Percentiles rank a stretch among this genome's conserved stretches.
Conservation (phyloP, 2,888 invertebrate genomes). For the Ecdyonurus torrentis region DNA sequence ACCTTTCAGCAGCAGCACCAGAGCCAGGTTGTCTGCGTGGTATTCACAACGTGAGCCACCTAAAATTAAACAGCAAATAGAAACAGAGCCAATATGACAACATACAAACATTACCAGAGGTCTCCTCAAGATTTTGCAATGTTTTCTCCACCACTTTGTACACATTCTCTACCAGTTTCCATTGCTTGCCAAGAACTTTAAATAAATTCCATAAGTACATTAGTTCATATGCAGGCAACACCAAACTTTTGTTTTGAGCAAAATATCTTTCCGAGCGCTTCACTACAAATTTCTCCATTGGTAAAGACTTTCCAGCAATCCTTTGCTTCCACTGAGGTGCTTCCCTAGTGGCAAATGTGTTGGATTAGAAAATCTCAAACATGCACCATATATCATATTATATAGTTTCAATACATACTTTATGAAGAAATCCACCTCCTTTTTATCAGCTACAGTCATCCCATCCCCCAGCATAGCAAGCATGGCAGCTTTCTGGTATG, state of each 20-base stretch:
- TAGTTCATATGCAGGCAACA: slow-evolving; percentile 73
- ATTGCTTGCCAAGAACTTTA: slow-evolving; percentile 56
- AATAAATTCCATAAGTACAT: slow-evolving; percentile 90
- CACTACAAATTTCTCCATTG: slow-evolving; percentile 93
- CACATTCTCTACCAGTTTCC: slow-evolving; percentile 39
- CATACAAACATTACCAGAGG: slow-evolving; percentile 18
- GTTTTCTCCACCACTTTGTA: slow-evolving; percentile 44
- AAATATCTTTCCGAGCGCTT: slow-evolving; percentile 66
- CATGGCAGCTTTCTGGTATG: slow-evolving; percentile 75
- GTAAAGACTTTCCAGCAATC: slow-evolving; percentile 90
- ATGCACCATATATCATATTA: neutral
- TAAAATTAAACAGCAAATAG: too few species aligned
- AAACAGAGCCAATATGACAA: slow-evolving; percentile 58
- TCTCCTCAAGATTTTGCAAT: slow-evolving; percentile 19
- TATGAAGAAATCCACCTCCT: slow-evolving; percentile 46
- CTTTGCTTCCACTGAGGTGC: slow-evolving; percentile 71
- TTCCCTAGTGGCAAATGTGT: slow-evolving; percentile 33
- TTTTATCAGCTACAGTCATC: slow-evolving; percentile 31
- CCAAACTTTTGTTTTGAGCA: slow-evolving; percentile 50
- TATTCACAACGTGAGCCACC: too few species aligned
- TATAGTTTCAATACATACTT: slow-evolving; percentile 30
- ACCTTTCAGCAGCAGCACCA: slow-evolving; percentile 64
- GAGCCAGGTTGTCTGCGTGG: slow-evolving; percentile 56
- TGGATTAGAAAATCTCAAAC: neutral
- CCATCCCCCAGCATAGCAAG: slow-evolving; percentile 51